Percentiles rank a stretch among this genome's conserved stretches.
Evolutionary conservation across 2,797 vertebrate genomes (phyloP).

Genomic region (Enteromius radiatus): DNA sequence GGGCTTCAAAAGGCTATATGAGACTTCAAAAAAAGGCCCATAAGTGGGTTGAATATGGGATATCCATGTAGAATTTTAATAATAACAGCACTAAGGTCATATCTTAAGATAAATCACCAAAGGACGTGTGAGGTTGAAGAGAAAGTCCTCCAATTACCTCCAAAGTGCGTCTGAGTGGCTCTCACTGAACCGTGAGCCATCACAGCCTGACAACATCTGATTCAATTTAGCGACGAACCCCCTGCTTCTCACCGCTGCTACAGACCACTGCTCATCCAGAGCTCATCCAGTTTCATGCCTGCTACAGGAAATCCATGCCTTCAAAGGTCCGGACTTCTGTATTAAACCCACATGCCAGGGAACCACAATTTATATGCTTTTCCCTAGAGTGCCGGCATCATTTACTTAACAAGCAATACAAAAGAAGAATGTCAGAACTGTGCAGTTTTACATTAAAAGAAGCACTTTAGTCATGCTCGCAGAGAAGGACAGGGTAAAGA

Average conservation of each 20-base stretch:
- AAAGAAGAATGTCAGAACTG: not conserved
- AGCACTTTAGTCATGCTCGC: not conserved
- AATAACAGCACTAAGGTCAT: conserved; percentile 13
- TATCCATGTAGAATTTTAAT: not conserved
- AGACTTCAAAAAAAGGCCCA: not conserved
- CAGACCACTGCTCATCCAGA: conserved; percentile 32
- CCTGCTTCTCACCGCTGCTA: not conserved
- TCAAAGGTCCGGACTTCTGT: not conserved
- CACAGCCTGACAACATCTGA: conserved; percentile 48
- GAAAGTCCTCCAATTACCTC: conserved; percentile 61
- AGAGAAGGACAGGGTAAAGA: conserved; percentile 3
- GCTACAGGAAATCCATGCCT: conserved; percentile 8
- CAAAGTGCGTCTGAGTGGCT: conserved; percentile 34
- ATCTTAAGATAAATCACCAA: conserved; percentile 24
- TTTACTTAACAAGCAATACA: conserved; percentile 19
- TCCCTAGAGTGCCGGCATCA: not conserved
- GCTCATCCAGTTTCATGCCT: conserved; percentile 31
- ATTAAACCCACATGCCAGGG: conserved; percentile 28
- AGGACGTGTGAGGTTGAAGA: conserved; percentile 28
- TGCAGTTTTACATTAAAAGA: conserved; percentile 25
- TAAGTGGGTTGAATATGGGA: not conserved
- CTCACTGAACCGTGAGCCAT: conserved; percentile 47
- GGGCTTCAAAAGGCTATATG: not conserved
- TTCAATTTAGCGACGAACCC: conserved; percentile 38
- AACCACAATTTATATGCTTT: not conserved